Evolutionary conservation across 1,140 invertebrate genomes (phyloP), one percentile per base, ranked within the genome.

Genomic region (Akabosia matsudoensis): DNA sequence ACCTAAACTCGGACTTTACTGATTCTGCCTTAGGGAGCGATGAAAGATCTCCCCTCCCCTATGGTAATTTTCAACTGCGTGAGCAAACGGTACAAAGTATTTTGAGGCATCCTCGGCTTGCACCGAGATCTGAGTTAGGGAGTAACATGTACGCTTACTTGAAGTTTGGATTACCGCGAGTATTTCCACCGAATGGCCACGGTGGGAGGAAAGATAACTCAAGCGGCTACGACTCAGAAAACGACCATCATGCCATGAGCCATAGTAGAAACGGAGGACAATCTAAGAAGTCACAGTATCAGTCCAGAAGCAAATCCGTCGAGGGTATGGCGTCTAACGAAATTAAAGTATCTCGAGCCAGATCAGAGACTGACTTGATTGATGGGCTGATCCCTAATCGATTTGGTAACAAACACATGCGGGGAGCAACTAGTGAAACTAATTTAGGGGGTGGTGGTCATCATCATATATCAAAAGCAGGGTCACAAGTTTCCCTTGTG

Each of bases 1-100:
- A 97, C 84, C 86, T 97, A 33, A 97, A 67, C 61, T 96, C 94
- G 0, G 95, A 97, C 84, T 96, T 97, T 84, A 96, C 94, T 70
- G 95, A 97, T 84, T 95, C 93, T 51, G 95, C 95, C 0, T 86
- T 97, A 24, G 94, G 94, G 31, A 94, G 92, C 37, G 92, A 92
- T 26, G 93, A 95, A 83, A 95, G 96, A 85, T 93, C 92, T 78
- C 93, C 93, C 7, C 86, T 95, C 78, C 94, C 94, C 31, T 96
- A 96, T 86, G 94, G 94, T 31, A 96, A 97, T 84, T 97, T 97
- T 84, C 93, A 96, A 83, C 88, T 97, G 1, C 86, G 93, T 67
- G 94, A 97, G 83, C 94, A 93, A 33, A 97, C 95, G 26, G 94
- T 97, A 0, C 94, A 96, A 85, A 95, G 93, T 22, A 97, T 97